phyloP scores from a whole-genome alignment of 2,888 invertebrate genomes.

The Epistrophe grossulariae region DNA sequence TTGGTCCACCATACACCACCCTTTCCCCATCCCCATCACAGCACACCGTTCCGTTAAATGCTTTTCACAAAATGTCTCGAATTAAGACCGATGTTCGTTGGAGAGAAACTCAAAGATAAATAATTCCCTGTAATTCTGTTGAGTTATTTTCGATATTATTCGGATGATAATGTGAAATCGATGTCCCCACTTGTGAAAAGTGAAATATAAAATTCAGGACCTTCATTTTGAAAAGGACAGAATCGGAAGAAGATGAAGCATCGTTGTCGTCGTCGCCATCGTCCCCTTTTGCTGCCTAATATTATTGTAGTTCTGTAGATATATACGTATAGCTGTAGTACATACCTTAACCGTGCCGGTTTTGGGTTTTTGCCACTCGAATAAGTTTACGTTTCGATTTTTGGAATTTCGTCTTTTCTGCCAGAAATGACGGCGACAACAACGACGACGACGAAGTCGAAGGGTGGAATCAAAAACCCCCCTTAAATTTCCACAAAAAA shows the following conservation, averaged over 20 bases:
- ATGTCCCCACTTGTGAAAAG: constrained; percentile 71
- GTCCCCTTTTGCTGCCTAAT: not conserved
- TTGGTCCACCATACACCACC: not conserved
- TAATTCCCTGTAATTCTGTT: constrained; percentile 72
- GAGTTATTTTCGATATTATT: constrained; percentile 74
- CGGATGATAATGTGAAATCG: constrained; percentile 73
- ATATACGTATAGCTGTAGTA: too few relatives aligned
- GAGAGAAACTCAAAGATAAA: constrained; percentile 71
- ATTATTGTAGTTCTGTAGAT: not conserved
- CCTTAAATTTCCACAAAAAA: not conserved
- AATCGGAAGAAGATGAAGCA: not conserved
- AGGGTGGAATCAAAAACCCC: constrained; percentile 30
- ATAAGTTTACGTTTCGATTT: constrained; percentile 66
- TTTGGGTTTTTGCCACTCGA: constrained; percentile 64
- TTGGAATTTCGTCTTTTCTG: constrained; percentile 53
- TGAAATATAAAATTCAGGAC: constrained; percentile 59
- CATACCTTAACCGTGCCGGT: constrained; percentile 29
- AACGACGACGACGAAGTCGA: constrained; percentile 1
- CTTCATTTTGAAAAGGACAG: not conserved
- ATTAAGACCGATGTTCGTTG: constrained; percentile 62
- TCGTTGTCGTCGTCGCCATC: not conserved
- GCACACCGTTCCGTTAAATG: constrained; percentile 31
- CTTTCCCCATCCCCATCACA: not conserved
- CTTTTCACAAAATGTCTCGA: constrained; percentile 66
- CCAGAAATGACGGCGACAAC: constrained; percentile 10